phyloP scores from a whole-genome alignment of 2,888 invertebrate species.

The Noctuana brunneofusca region DNA sequence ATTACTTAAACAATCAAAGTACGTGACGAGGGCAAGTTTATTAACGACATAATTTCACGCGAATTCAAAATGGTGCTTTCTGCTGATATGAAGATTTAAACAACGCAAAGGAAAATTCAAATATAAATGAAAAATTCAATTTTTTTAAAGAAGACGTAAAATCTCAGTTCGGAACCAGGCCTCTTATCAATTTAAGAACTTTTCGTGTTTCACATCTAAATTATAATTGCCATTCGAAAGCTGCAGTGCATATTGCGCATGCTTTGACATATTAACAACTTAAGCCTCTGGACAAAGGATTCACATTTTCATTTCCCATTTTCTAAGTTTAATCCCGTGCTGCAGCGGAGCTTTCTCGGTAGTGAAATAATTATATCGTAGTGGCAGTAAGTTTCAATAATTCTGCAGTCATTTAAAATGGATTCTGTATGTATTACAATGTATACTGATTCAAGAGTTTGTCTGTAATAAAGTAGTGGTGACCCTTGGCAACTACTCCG shows the following conservation, averaged over 20 bases:
- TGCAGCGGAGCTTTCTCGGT: slow-evolving; percentile 22
- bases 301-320: slow-evolving; percentile 26
- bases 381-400: slow-evolving; percentile 13
- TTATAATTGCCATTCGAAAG: slow-evolving; percentile 3
- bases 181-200: background rate
- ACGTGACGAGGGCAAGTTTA: no score
- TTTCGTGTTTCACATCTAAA: slow-evolving; percentile 1
- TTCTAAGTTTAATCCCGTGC: slow-evolving; percentile 18
- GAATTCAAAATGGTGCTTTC: no score
- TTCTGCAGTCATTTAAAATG: slow-evolving; percentile 1
- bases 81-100: no score
- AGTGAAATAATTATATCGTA: slow-evolving; percentile 25
- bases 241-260: background rate
- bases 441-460: background rate
- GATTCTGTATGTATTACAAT: background rate
- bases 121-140: background rate
- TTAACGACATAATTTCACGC: no score
- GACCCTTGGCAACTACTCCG: slow-evolving; percentile 40
- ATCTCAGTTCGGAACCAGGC: background rate
- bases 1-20: no score
- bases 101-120: no score
- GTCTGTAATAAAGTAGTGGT: slow-evolving; percentile 21
- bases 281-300: slow-evolving; percentile 24
- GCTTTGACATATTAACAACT: slow-evolving; percentile 21
- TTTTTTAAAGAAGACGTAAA: background rate